phyloP scores from a whole-genome alignment of 2,888 invertebrate genomes.

The Netelia virgata region DNA sequence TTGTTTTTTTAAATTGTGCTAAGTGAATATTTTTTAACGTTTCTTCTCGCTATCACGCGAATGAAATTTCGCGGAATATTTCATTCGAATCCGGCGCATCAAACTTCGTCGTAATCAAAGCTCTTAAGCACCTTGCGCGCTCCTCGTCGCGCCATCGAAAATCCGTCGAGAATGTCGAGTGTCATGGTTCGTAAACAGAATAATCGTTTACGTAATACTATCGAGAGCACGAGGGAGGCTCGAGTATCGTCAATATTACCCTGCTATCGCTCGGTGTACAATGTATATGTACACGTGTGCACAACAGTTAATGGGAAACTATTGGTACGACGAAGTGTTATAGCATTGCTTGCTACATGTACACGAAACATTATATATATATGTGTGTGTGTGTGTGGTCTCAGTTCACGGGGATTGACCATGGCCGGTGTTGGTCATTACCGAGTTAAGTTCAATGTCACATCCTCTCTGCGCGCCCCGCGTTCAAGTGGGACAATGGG shows the following conservation, averaged over 20 bases:
- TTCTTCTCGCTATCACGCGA: no score
- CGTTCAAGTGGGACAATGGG: not conserved
- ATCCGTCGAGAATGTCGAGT: slow-evolving; percentile 1
- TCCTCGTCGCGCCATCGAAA: not conserved
- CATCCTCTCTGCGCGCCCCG: slow-evolving; percentile 72
- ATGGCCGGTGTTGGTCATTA: slow-evolving; percentile 76
- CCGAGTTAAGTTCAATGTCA: slow-evolving; percentile 83
- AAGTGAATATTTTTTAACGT: no score
- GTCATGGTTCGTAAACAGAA: slow-evolving; percentile 16
- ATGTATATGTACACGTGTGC: not conserved
- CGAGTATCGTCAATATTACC: slow-evolving; percentile 26
- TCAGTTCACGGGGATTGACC: slow-evolving; percentile 68
- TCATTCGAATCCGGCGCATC: no score
- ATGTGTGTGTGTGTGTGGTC: slow-evolving; percentile 5
- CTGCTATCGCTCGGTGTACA: not conserved
- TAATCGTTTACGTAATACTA: slow-evolving; percentile 31
- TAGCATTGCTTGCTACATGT: not conserved
- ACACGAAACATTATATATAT: not conserved
- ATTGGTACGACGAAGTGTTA: slow-evolving; percentile 10
- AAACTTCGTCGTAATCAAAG: not conserved
- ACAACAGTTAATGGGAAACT: slow-evolving; percentile 26
- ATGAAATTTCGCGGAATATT: no score
- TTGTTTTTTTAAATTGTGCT: no score
- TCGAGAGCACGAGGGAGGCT: not conserved
- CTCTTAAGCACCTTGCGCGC: not conserved